Conservation (phyloP, 2,113 vertebrate species). For the Myodes glareolus region DNA sequence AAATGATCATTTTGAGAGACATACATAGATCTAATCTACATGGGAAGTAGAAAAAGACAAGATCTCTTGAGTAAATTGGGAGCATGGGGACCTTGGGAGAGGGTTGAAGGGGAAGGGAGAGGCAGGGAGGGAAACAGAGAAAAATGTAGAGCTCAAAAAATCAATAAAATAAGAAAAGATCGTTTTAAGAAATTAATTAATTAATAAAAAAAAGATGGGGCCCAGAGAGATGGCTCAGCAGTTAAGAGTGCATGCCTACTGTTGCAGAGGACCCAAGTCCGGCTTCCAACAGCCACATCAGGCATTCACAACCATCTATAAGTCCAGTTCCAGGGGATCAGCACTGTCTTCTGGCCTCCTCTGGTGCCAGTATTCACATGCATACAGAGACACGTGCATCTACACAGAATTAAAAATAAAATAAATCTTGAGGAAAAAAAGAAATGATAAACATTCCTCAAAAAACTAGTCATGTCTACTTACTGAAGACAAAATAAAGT, state of each 20-base stretch:
- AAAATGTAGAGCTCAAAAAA: too few relatives aligned
- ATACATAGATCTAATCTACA: too few relatives aligned
- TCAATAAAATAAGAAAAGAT: too few relatives aligned
- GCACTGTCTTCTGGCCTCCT: neutral
- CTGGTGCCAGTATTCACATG: neutral
- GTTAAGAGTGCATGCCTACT: neutral
- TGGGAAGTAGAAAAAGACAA: too few relatives aligned
- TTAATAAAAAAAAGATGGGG: neutral
- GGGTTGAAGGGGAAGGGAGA: too few relatives aligned
- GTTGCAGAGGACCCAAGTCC: neutral
- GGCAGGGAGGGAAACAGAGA: too few relatives aligned
- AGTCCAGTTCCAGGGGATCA: neutral
- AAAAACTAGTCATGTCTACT: neutral
- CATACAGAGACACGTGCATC: neutral
- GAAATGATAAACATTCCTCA: slow-evolving; percentile 28
- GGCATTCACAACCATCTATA: neutral
- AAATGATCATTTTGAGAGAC: too few relatives aligned
- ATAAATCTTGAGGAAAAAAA: neutral
- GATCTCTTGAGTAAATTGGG: too few relatives aligned
- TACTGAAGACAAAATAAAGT: slow-evolving; percentile 43
- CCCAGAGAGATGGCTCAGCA: neutral
- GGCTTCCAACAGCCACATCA: neutral
- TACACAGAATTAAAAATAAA: neutral
- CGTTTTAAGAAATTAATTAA: too few relatives aligned
- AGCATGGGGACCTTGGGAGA: too few relatives aligned